Evolutionary conservation across 2,888 invertebrate genomes (phyloP).

Genomic region (Ornithoptera alexandrae): DNA sequence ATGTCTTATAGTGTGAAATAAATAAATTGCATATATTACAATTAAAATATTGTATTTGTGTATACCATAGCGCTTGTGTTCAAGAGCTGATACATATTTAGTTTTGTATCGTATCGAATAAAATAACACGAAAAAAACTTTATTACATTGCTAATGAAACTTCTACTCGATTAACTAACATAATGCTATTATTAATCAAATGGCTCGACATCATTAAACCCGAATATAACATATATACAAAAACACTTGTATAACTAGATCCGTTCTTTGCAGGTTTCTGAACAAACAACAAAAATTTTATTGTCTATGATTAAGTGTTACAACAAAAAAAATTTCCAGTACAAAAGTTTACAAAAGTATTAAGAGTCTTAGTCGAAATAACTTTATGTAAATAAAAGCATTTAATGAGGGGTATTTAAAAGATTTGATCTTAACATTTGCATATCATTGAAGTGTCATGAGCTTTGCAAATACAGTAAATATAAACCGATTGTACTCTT

Average conservation of each 20-base stretch:
- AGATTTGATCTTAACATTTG: slow-evolving; percentile 14
- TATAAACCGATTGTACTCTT: background rate
- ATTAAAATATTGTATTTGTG: too few species aligned
- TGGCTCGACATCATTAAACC: too few species aligned
- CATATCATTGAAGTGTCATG: slow-evolving; percentile 9
- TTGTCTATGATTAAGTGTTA: background rate
- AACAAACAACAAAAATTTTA: background rate
- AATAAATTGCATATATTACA: too few species aligned
- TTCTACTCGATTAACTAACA: too few species aligned
- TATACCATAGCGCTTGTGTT: too few species aligned
- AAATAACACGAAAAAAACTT: too few species aligned
- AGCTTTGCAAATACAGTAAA: slow-evolving; percentile 5
- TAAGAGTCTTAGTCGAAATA: background rate
- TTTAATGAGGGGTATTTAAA: slow-evolving; percentile 1
- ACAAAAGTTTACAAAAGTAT: background rate
- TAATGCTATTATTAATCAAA: too few species aligned
- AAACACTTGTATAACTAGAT: background rate
- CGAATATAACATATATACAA: too few species aligned
- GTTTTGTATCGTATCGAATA: too few species aligned
- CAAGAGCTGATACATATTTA: too few species aligned
- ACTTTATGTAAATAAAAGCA: slow-evolving; percentile 6
- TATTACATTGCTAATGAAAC: too few species aligned
- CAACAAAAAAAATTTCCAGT: background rate
- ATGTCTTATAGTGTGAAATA: too few species aligned
- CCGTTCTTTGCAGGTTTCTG: background rate